Percentiles rank a stretch among this genome's conserved stretches.
These are phyloP conservation scores for Cabera pusaria DNA, from an alignment of 2,888 invertebrate species.

Conservation along the genomic window DNA sequence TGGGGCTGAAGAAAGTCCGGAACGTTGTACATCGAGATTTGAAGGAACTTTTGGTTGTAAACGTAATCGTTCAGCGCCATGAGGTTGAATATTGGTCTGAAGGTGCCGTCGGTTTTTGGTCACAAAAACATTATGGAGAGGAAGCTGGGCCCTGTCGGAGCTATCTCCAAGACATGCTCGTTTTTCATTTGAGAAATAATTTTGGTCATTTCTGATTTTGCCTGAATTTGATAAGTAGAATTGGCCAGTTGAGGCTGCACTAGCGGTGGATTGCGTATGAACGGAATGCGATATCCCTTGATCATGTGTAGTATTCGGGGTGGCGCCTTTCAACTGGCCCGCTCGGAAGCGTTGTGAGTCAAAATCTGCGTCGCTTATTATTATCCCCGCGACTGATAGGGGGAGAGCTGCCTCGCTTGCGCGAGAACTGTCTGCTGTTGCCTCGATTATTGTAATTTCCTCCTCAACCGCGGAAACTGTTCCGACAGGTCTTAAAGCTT, in stretches of 20 bases:
- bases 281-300: conserved; percentile 17
- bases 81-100: conserved; percentile 30
- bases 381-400: too few species aligned
- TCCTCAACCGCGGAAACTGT: too few species aligned
- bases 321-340: conserved; percentile 15
- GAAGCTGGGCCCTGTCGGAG: conserved; percentile 22
- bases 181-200: conserved; percentile 18
- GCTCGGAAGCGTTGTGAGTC: conserved; percentile 6
- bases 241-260: background rate
- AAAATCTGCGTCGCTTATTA: background rate
- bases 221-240: background rate
- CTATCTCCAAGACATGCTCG: conserved; percentile 15
- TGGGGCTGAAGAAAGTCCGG: conserved; percentile 33
- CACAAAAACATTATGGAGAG: conserved; percentile 25
- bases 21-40: conserved; percentile 30
- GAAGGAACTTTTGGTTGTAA: conserved; percentile 21
- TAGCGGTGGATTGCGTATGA: conserved; percentile 12
- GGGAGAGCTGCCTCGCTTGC: too few species aligned
- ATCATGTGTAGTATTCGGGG: conserved; percentile 8
- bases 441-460: too few species aligned
- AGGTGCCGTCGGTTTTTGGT: conserved; percentile 25
- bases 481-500: too few species aligned
- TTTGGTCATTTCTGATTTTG: conserved; percentile 10
- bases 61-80: conserved; percentile 30
- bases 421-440: too few species aligned